Percentiles rank a stretch among this genome's conserved stretches.
These are phyloP conservation scores for Papilio demoleus DNA, from an alignment of 2,888 invertebrate species.

Conservation along the genomic window DNA sequence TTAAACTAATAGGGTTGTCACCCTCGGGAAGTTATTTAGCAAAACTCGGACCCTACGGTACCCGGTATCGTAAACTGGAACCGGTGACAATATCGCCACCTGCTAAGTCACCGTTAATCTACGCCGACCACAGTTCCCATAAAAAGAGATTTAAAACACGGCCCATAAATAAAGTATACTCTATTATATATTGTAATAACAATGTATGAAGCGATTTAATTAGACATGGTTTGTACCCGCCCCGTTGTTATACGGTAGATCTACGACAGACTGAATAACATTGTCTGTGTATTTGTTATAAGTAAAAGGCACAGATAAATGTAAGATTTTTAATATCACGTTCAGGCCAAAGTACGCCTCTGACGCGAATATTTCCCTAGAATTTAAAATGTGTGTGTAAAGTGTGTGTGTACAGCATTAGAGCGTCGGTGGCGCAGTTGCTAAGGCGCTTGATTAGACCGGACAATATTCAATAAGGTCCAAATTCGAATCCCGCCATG, in stretches of 20 bases:
- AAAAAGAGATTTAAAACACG: constrained; percentile 75
- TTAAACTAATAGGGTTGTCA: constrained; percentile 11
- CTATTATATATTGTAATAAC: constrained; percentile 53
- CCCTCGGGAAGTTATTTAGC: constrained; percentile 54
- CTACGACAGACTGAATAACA: not conserved
- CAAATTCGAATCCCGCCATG: too few species aligned
- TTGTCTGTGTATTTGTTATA: not conserved
- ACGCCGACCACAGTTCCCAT: constrained; percentile 78
- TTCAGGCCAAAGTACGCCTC: too few species aligned
- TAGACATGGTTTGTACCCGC: constrained; percentile 51
- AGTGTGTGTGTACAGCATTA: too few species aligned
- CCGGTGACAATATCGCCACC: constrained; percentile 54
- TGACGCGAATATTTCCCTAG: too few species aligned
- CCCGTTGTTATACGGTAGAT: not conserved
- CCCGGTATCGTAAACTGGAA: constrained; percentile 47
- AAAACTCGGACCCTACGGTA: constrained; percentile 54
- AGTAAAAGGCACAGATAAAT: not conserved
- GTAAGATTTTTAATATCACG: not conserved
- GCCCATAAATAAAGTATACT: constrained; percentile 54
- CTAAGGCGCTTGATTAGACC: too few species aligned
- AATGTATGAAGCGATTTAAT: constrained; percentile 56
- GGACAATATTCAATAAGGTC: too few species aligned
- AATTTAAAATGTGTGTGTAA: too few species aligned
- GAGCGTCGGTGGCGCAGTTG: too few species aligned
- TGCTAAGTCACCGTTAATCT: constrained; percentile 73